Evolutionary conservation across 2,113 vertebrate species (phyloP).

Genomic region (Chaetodon trifascialis): DNA sequence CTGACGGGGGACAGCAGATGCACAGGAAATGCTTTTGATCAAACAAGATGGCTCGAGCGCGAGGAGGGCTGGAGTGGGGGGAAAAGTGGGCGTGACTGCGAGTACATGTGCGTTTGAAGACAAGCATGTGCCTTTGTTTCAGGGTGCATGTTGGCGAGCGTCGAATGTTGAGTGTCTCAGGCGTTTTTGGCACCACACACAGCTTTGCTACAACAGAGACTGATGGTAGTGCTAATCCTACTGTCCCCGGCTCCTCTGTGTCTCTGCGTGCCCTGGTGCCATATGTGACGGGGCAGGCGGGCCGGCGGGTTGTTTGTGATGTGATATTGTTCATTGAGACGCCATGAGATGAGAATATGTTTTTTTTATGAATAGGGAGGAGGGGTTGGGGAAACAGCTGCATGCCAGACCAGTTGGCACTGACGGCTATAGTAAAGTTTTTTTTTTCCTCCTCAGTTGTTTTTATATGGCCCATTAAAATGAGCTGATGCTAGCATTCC

Average conservation of each 20-base stretch:
- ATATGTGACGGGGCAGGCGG: conserved; percentile 85
- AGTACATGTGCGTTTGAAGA: conserved; percentile 67
- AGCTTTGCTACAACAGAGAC: conserved; percentile 91
- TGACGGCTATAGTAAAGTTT: conserved; percentile 81
- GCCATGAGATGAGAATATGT: conserved; percentile 87
- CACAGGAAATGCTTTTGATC: conserved; percentile 84
- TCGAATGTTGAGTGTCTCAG: conserved; percentile 48
- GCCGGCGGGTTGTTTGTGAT: conserved; percentile 89
- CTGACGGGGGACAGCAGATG: conserved; percentile 80
- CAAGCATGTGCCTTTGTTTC: conserved; percentile 73
- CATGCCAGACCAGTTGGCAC: conserved; percentile 87
- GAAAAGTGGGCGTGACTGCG: conserved; percentile 54
- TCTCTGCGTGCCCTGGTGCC: conserved; percentile 90
- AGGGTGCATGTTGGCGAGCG: conserved; percentile 60
- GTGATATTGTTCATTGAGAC: conserved; percentile 89
- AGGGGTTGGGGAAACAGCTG: conserved; percentile 85
- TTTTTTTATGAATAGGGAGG: conserved; percentile 83
- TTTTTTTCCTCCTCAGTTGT: conserved; percentile 79
- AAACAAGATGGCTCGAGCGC: conserved; percentile 67
- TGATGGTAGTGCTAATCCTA: conserved; percentile 89
- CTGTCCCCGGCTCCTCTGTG: conserved; percentile 85
- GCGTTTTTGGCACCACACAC: conserved; percentile 63
- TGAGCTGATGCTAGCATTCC: conserved; percentile 86
- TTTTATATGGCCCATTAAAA: conserved; percentile 87
- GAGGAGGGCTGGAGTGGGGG: conserved; percentile 28